Evolutionary conservation across 2,797 vertebrate genomes (phyloP).

Genomic region (Siniperca undulata): DNA sequence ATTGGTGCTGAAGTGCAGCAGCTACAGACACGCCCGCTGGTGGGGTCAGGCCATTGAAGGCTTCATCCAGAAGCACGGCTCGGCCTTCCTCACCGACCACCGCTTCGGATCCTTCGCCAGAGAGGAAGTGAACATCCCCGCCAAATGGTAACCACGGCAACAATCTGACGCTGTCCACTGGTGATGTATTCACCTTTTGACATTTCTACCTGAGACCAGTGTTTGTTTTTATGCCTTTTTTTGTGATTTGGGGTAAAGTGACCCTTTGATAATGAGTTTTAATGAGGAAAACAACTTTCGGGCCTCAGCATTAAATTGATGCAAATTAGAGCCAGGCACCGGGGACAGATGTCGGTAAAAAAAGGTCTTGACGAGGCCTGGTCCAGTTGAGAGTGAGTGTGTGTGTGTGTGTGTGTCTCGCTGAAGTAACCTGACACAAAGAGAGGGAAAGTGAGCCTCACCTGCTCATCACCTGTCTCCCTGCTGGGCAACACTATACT

Average conservation of each 20-base stretch:
- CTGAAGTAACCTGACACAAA: slow-evolving; percentile 83
- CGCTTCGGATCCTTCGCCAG: slow-evolving; percentile 94
- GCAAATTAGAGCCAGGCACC: not conserved
- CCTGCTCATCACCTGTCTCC: slow-evolving; percentile 73
- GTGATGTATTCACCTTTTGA: not conserved
- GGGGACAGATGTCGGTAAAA: slow-evolving; percentile 1
- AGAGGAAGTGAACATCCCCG: slow-evolving; percentile 86
- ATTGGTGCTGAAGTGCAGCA: slow-evolving; percentile 95
- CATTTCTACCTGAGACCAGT: not conserved
- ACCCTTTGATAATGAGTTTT: not conserved
- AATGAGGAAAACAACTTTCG: not conserved
- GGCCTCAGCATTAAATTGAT: not conserved
- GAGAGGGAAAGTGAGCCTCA: slow-evolving; percentile 82
- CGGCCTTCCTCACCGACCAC: slow-evolving; percentile 91
- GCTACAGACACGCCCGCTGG: slow-evolving; percentile 96
- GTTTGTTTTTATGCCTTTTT: not conserved
- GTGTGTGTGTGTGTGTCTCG: slow-evolving; percentile 55
- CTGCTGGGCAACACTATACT: slow-evolving; percentile 74
- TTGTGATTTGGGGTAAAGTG: not conserved
- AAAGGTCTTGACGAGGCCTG: slow-evolving; percentile 26
- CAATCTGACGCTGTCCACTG: fast-evolving
- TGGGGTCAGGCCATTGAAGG: slow-evolving; percentile 95
- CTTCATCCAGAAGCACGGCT: slow-evolving; percentile 89
- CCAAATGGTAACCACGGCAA: slow-evolving; percentile 91
- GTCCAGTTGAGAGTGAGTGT: slow-evolving; percentile 39